A percentile compares a stretch with the other conserved stretches of the same genome.
Evolutionary conservation across 2,113 vertebrate genomes (phyloP).

Genomic region (Astatoreochromis straeleni): DNA sequence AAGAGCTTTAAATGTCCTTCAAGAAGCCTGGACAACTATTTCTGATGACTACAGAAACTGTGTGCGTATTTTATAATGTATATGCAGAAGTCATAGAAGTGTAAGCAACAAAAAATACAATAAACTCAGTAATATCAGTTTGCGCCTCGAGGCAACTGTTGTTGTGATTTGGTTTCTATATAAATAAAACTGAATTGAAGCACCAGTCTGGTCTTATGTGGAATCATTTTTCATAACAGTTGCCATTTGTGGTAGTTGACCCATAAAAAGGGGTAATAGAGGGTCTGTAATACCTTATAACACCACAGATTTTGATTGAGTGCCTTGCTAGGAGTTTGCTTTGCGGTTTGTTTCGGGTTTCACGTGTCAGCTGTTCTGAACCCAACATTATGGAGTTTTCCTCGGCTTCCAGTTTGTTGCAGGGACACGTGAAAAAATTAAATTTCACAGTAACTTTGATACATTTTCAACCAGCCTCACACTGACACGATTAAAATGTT

Average conservation of each 20-base stretch:
- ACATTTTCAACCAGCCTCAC: background rate
- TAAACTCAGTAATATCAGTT: background rate
- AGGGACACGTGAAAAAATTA: background rate
- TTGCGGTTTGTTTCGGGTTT: background rate
- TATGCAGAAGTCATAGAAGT: background rate
- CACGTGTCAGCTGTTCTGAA: background rate
- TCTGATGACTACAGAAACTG: background rate
- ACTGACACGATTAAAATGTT: background rate
- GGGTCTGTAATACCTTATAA: background rate
- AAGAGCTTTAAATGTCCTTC: background rate
- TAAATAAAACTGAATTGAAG: background rate
- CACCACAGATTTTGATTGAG: background rate
- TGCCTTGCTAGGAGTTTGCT: background rate
- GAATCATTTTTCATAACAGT: background rate
- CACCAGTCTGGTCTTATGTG: background rate
- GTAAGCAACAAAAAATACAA: background rate
- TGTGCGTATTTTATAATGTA: background rate
- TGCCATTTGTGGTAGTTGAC: background rate
- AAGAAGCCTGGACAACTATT: background rate
- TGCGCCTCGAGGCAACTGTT: background rate
- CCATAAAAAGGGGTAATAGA: background rate
- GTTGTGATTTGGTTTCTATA: background rate
- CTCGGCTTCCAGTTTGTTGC: background rate
- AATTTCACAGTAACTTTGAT: background rate
- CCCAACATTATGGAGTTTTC: background rate